Evolutionary conservation across 2,888 invertebrate species (phyloP).

Genomic region (Synanthedon myopaeformis): DNA sequence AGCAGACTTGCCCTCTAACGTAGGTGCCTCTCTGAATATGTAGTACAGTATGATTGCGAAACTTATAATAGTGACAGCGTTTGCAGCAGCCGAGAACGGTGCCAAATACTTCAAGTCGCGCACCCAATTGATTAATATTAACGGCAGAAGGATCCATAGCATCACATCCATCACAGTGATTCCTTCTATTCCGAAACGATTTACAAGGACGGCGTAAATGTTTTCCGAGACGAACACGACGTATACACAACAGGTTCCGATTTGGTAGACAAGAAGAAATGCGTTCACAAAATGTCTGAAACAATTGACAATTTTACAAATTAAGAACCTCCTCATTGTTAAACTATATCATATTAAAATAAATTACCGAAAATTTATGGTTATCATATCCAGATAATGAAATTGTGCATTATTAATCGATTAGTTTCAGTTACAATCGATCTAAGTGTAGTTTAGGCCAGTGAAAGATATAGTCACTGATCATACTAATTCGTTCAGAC

Average conservation of each 20-base stretch:
- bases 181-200: slow-evolving; percentile 55
- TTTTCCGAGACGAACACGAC: slow-evolving; percentile 93
- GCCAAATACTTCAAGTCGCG: slow-evolving; percentile 88
- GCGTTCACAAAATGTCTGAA: slow-evolving; percentile 78
- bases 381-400: too few species aligned
- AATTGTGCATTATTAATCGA: too few species aligned
- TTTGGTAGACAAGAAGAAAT: slow-evolving; percentile 87
- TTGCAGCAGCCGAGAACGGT: slow-evolving; percentile 91
- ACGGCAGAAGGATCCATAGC: slow-evolving; percentile 78
- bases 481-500: too few species aligned
- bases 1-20: slow-evolving; percentile 72
- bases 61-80: slow-evolving; percentile 83
- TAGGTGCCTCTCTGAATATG: slow-evolving; percentile 79
- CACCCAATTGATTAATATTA: slow-evolving; percentile 85
- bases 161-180: slow-evolving; percentile 75
- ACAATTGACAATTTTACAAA: slow-evolving; percentile 7
- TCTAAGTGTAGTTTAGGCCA: too few species aligned
- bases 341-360: too few species aligned
- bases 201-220: slow-evolving; percentile 75
- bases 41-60: slow-evolving; percentile 90
- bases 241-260: slow-evolving; percentile 97
- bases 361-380: too few species aligned
- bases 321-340: background rate
- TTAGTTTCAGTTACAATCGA: too few species aligned
- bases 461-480: too few species aligned